Conservation (phyloP, 2,797 vertebrate species). For the Macropodus opercularis region DNA sequence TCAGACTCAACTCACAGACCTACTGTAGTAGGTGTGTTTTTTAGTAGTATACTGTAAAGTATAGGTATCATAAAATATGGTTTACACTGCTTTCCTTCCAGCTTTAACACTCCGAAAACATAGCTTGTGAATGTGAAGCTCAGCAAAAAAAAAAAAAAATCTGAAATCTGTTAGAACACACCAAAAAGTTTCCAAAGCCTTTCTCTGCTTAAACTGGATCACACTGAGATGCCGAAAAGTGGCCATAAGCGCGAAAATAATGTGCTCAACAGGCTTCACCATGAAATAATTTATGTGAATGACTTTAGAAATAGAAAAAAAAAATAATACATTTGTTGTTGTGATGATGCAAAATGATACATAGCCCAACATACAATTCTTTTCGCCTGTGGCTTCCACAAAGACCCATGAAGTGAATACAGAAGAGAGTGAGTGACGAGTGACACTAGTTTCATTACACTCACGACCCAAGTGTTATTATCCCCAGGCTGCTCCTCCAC, state of each 20-base stretch:
- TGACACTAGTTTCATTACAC: conserved; percentile 36
- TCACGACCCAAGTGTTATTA: conserved; percentile 40
- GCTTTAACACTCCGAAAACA: conserved; percentile 16
- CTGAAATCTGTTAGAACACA: conserved; percentile 23
- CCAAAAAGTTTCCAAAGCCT: conserved; percentile 22
- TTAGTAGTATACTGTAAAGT: no score
- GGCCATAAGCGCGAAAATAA: conserved; percentile 15
- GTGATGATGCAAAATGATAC: not conserved
- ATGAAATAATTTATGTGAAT: no score
- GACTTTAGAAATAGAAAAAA: no score
- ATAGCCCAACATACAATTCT: no score
- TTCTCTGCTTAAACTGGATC: conserved; percentile 29
- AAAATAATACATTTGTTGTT: no score
- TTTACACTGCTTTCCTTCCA: conserved; percentile 25
- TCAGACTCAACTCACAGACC: no score
- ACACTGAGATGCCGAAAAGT: conserved; percentile 37
- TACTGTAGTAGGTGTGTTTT: no score
- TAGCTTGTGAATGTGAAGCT: conserved; percentile 9
- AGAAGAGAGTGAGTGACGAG: conserved; percentile 41
- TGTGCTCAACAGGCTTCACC: conserved; percentile 13
- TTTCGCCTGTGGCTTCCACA: conserved; percentile 5
- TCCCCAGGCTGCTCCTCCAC: conserved; percentile 47
- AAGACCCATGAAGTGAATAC: conserved; percentile 4
- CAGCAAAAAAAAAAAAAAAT: conserved; percentile 16
- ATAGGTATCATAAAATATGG: no score